Conservation (phyloP, 2,888 invertebrate species). For the Cancer borealis region DNA sequence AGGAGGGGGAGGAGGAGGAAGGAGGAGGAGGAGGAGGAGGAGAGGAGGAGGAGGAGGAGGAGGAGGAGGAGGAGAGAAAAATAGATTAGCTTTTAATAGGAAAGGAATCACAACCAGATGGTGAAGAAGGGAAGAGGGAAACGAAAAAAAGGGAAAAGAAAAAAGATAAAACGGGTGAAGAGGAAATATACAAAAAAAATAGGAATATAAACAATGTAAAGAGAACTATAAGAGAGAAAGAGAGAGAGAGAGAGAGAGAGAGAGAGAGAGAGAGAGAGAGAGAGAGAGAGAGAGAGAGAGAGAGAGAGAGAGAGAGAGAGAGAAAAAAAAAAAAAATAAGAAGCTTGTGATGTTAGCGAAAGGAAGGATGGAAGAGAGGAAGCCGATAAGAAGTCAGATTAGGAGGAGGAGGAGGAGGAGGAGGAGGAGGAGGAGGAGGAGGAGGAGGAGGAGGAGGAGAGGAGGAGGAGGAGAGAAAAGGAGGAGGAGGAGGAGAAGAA, state of each 20-base stretch:
- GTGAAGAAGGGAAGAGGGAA: background rate
- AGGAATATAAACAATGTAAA: background rate
- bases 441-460: no score
- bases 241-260: background rate
- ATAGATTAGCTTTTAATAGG: background rate
- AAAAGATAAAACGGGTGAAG: background rate
- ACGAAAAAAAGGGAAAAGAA: no score
- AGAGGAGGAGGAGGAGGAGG: background rate
- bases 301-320: conserved; percentile 34
- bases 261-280: conserved; percentile 1
- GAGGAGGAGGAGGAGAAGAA: no score
- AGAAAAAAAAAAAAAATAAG: background rate
- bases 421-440: background rate
- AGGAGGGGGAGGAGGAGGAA: no score
- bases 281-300: background rate
- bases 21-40: no score
- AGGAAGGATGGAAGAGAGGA: background rate
- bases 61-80: background rate
- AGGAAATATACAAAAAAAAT: background rate
- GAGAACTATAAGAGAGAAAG: no score
- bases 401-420: no score
- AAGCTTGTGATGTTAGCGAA: no score
- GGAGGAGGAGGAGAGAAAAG: no score
- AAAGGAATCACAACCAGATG: no score
- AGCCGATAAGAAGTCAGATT: background rate